Conservation (phyloP, 2,888 invertebrate species). For the Conops quadrifasciatus region DNA sequence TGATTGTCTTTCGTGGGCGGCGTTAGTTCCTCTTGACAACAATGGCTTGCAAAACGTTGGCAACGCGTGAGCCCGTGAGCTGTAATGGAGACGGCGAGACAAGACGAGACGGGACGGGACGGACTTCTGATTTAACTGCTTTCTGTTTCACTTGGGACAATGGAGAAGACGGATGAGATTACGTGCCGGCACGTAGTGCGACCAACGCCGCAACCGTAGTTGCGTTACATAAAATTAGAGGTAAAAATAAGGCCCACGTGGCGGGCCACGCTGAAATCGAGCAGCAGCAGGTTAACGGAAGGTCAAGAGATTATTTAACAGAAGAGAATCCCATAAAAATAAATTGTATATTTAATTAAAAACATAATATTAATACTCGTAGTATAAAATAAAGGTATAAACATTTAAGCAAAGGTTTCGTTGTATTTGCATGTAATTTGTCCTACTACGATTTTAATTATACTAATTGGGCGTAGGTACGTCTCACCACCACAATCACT, state of each 20-base stretch:
- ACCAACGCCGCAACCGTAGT: too few relatives aligned
- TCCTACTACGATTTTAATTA: too few relatives aligned
- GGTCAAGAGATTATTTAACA: not conserved
- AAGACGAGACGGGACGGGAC: not conserved
- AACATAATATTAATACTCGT: too few relatives aligned
- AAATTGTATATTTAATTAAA: too few relatives aligned
- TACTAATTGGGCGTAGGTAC: too few relatives aligned
- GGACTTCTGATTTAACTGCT: conserved; percentile 18
- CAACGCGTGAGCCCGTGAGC: not conserved
- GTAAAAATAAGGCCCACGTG: not conserved
- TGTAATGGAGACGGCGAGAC: not conserved
- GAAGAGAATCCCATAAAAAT: too few relatives aligned
- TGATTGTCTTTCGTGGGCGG: not conserved
- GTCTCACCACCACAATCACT: too few relatives aligned
- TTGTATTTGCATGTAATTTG: too few relatives aligned
- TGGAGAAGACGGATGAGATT: not conserved
- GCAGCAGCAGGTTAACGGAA: not conserved
- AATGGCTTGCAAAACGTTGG: not conserved
- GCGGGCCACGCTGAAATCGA: conserved; percentile 1
- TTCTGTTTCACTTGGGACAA: not conserved
- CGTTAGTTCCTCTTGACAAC: too few relatives aligned
- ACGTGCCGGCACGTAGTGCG: conserved; percentile 4
- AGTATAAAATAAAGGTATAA: too few relatives aligned
- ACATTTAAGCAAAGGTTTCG: too few relatives aligned
- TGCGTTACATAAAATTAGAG: too few relatives aligned